Percentiles rank a stretch among this genome's conserved stretches.
Conservation (phyloP, 2,888 invertebrate species). For the Phymatocera aterrima region DNA sequence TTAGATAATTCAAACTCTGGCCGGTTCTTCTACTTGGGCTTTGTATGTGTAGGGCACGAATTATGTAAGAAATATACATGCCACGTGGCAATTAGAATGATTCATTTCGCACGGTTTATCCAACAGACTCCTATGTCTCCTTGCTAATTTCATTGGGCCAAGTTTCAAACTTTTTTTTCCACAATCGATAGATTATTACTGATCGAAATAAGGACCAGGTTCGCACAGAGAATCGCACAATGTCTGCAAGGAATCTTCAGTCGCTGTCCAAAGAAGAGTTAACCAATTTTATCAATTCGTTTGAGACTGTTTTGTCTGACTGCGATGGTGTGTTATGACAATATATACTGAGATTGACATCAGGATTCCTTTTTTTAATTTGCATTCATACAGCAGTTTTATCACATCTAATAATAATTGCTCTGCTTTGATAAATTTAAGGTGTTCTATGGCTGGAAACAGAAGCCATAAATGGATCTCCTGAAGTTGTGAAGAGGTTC, state of each 20-base stretch:
- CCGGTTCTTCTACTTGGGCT: background rate
- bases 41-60: background rate
- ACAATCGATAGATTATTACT: background rate
- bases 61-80: constrained; percentile 32
- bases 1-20: background rate
- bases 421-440: constrained; percentile 45
- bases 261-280: constrained; percentile 79
- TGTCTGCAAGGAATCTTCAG: constrained; percentile 77
- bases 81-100: constrained; percentile 20
- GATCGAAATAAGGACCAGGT: background rate
- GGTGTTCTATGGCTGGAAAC: constrained; percentile 79
- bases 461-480: constrained; percentile 75
- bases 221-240: constrained; percentile 28
- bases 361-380: constrained; percentile 4
- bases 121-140: background rate
- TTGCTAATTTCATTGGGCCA: background rate
- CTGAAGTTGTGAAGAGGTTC: constrained; percentile 75
- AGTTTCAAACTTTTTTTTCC: background rate
- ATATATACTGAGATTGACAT: background rate
- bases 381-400: background rate
- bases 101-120: background rate
- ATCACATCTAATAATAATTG: background rate
- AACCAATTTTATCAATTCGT: constrained; percentile 82
- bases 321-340: constrained; percentile 85
- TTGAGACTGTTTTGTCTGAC: constrained; percentile 89